Conservation (phyloP, 1,140 invertebrate species). For the Caenorhabditis inopinata region DNA sequence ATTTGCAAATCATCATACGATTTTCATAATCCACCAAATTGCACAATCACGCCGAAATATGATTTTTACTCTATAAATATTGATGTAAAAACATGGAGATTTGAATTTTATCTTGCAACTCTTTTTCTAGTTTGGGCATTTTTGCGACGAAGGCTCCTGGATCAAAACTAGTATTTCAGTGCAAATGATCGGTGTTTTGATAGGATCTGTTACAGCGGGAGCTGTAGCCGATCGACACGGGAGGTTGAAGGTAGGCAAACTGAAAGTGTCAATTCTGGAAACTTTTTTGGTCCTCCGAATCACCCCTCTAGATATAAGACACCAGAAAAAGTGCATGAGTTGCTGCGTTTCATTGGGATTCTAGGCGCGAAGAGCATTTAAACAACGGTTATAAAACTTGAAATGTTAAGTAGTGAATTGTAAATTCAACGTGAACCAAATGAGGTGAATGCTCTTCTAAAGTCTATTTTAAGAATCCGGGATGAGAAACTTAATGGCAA, state of each 20-base stretch:
- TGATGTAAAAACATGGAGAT: neutral
- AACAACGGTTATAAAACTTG: no score
- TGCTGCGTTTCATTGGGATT: no score
- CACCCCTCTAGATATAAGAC: no score
- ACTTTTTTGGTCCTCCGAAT: no score
- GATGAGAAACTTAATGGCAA: neutral
- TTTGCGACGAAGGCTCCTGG: constrained; percentile 19
- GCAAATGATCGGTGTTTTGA: constrained; percentile 38
- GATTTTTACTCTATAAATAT: constrained; percentile 38
- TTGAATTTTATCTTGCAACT: neutral
- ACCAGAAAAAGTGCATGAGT: no score
- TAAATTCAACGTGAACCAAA: no score
- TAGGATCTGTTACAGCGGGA: constrained; percentile 15
- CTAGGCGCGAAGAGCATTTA: no score
- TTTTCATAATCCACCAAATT: constrained; percentile 26
- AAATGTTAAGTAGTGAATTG: no score
- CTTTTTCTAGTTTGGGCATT: constrained; percentile 32
- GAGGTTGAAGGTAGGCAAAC: constrained; percentile 12
- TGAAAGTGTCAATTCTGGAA: no score
- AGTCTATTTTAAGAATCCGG: neutral
- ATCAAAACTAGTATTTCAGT: constrained; percentile 38
- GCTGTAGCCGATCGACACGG: constrained; percentile 24
- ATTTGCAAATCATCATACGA: neutral
- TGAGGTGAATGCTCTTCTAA: no score
- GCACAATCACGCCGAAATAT: neutral